Base-by-base conservation (phyloP, 2,797 vertebrate species). In the Clarias platycephalus region DNA sequence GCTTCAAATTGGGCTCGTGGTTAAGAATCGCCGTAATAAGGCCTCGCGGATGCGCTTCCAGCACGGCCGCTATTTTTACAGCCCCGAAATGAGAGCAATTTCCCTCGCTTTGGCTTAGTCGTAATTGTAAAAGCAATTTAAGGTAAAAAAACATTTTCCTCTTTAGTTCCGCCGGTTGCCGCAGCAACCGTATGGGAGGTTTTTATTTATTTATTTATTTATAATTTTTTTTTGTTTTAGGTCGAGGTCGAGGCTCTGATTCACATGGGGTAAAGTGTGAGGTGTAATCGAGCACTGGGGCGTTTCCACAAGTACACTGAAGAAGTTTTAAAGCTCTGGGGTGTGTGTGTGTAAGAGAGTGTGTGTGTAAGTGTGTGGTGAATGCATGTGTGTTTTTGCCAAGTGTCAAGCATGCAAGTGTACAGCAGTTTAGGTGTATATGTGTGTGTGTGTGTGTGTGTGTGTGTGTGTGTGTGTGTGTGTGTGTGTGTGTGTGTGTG, bases 81-180 rank as follows among this genome's bases (percentile, higher is more conserved):
- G 78, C 67, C 86, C 89, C 83, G 90, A 92, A 91, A 88, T 86
- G 89, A 90, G 91, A 90, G 85, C 76, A 86, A 93, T 94, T 95
- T 93, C 91, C 89, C 86, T 92, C 87, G 87, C 88, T 93, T 93
- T 93, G 90, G 91, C 92, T 93, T 91, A 87, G 89, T 91, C 88
- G 86, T 94, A 94, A 94, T 95, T 93, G 90, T 92, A 91, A 92
- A 92, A 91, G 92, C 93, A 92, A 92, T 93, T 93, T 89, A 92
- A 57, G 62, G 71, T 57, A 28, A 87, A 64, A 31, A 28, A 75
- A 83, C 89, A 79, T 85, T 87, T 89, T 83, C 58, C 83, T 76
- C 24, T 70, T 24, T 57, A 24, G 90, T 90, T 93, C 87, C 86
- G 90, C 90, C 87, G 90, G 92, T 93, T 94, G 92, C 92, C 92